Base-by-base conservation (phyloP, 2,888 invertebrate species). In the Platypus cylindrus region DNA sequence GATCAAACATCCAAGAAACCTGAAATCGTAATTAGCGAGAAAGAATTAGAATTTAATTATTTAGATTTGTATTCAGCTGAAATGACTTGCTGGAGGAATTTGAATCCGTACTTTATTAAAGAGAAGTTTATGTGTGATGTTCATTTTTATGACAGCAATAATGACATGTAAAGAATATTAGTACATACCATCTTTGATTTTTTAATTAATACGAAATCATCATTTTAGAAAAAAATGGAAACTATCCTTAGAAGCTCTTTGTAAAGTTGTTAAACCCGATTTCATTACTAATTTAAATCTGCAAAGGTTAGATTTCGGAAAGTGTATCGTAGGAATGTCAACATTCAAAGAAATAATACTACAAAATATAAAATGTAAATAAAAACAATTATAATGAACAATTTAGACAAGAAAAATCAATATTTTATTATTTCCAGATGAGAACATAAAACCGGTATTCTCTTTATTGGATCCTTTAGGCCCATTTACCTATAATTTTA, bases 21-120 rank as follows among this genome's bases (percentile, higher is more conserved):
- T 9, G 34, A 34, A 5, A 45, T 48, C 9, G 30, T 27, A 2
- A 31, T 47, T 11, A 37, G 41, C 11, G 49, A 48, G 11, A 36
- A 38, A 16, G 48, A 49, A 26, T 23, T 49, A 5, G 26, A 40
- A 16, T 27, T 39, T 14, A 29, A 34, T 18, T 39, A 44, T 30
- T 31, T 42, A 9, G 49, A 51, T 22, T 41, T 47, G 11, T 49
- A 41, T 36, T 48, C 48, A 8, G 48, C 48, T 2, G 51, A 51
- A 42, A 51, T 51, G 51, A 44, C 41, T 23, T 46, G 47, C 28
- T 50, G 49, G 49, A 43, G 47, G 26, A 44, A 28, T 32, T 24
- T 51, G 29, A 25, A 48, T 30, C 45, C 49, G 1, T 50, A 47
- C 28, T 39, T 29, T 5, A 43, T 51, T 17, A 35, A 33, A 4